Base-by-base conservation (phyloP, 2,113 vertebrate species). In the Marmota monax region DNA sequence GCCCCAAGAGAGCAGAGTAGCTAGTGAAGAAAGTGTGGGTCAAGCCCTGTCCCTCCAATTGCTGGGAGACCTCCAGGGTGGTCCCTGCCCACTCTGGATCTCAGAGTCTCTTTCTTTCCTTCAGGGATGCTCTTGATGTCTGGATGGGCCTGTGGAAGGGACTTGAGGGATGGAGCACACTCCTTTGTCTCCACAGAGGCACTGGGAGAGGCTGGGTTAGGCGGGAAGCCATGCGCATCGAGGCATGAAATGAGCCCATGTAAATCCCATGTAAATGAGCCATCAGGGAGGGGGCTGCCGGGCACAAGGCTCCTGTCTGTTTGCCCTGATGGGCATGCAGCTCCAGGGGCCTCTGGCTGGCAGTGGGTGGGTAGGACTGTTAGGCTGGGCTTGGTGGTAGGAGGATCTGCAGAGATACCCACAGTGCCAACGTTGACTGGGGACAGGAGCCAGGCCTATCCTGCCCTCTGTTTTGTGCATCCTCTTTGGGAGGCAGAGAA, bases 211-310 rank as follows among this genome's bases (percentile, higher is more conserved):
- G 20, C 17, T 2, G 11, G 23, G 51, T 1, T 8, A 4, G 70
- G 79, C 7, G 17, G 77, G 84, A 88, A 94, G 93, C 56, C 5
- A 0, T 72, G 96, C 74, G 91, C 69, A 94, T 17, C 3, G 2
- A 95, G 85, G 94, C 85, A 27, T 96, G 94, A 96, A 88, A 96
- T 84, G 83, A 96, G 88, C 63, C 91, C 51, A 7, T 96, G 96
- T 92, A 96, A 96, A 97, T 92, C 69, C 77, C 94, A 92, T 86
- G 95, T 94, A 96, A 96, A 96, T 95, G 93, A 97, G 93, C 67
- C 7, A 0, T 42, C 2, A 0, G 39, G 65, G 89, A 61, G 32
- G 34, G 34, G 58, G 56, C 85, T 5, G 11, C n/a, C 0, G 0
- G 34, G 48, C 74, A 34, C 73, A 51, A 73, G 84, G 51, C 78